Evolutionary conservation across 2,113 vertebrate genomes (phyloP), one percentile per base, ranked within the genome.

Genomic region (Sialia sialis): DNA sequence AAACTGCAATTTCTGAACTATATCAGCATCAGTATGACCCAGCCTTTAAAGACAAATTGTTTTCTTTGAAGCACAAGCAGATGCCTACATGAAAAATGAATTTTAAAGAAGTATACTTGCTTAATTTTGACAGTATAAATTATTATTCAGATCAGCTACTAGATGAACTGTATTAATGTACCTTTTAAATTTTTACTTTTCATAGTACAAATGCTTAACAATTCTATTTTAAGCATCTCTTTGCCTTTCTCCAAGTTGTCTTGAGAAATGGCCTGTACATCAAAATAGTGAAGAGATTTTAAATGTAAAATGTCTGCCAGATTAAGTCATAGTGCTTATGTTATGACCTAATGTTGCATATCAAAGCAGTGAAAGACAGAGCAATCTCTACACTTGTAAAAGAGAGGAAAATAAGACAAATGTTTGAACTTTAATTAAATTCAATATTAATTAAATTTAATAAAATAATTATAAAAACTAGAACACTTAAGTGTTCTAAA

Each of bases 291-390:
- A 48, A 46, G 23, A 54, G 3, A 36, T 38, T 80, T 34, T 68
- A 41, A 62, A 15, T 0, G 0, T 36, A 13, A 22, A 5, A 56
- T 52, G 4, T 9, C 12, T 69, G 29, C 29, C 2, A 0, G 21
- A 68, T 43, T 59, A 63, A 39, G 9, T 36, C 5, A 38, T 16
- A 18, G 11, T 27, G 16, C 15, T 52, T 55, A 44, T 8, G 2
- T 3, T 55, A n/a, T n/a, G 16, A 7, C 9, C 11, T 6, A 21
- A 80, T 48, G 9, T 44, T 84, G 3, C 22, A 15, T 68, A 54
- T 19, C 4, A 58, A 54, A 23, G 6, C 25, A 77, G 2, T 49
- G n/a, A 68, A 80, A 73, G 44, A 8, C 11, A 79, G 16, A 87
- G 8, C 2, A 77, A n/a, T 38, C 46, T 11, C 25, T 39, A 54